phyloP scores from a whole-genome alignment of 2,113 vertebrate genomes.

The Ascaphus truei region DNA sequence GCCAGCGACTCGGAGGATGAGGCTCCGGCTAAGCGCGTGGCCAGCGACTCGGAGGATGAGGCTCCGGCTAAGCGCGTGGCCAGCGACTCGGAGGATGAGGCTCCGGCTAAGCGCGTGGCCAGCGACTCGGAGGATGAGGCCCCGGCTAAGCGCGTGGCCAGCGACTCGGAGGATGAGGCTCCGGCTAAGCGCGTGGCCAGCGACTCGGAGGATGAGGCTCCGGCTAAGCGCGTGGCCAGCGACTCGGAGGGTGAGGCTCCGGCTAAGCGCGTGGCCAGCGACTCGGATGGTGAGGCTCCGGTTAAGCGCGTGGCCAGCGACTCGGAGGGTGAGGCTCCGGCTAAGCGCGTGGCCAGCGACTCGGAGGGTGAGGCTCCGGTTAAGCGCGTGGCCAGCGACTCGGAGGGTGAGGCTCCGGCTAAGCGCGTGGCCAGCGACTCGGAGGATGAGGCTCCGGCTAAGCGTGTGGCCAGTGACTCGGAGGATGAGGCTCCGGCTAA shows the following conservation, averaged over 20 bases:
- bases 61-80: background rate
- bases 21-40: slow-evolving; percentile 41
- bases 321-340: slow-evolving; percentile 53
- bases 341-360: background rate
- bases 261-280: slow-evolving; percentile 39
- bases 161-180: slow-evolving; percentile 60
- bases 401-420: slow-evolving; percentile 40
- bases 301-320: slow-evolving; percentile 51
- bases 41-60: slow-evolving; percentile 61
- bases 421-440: slow-evolving; percentile 48
- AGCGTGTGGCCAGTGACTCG: slow-evolving; percentile 40
- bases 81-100: slow-evolving; percentile 2
- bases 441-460: slow-evolving; percentile 53
- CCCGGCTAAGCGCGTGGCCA: slow-evolving; percentile 25
- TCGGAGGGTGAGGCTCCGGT: background rate
- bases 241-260: slow-evolving; percentile 55
- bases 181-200: slow-evolving; percentile 28
- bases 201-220: slow-evolving; percentile 51
- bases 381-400: slow-evolving; percentile 36
- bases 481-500: slow-evolving; percentile 49
- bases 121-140: slow-evolving; percentile 50
- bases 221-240: slow-evolving; percentile 34
- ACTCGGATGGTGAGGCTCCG: slow-evolving; percentile 52
- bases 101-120: background rate
- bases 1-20: slow-evolving; percentile 55